Conservation (phyloP, 2,113 vertebrate species). For the Lipophrys pholis region DNA sequence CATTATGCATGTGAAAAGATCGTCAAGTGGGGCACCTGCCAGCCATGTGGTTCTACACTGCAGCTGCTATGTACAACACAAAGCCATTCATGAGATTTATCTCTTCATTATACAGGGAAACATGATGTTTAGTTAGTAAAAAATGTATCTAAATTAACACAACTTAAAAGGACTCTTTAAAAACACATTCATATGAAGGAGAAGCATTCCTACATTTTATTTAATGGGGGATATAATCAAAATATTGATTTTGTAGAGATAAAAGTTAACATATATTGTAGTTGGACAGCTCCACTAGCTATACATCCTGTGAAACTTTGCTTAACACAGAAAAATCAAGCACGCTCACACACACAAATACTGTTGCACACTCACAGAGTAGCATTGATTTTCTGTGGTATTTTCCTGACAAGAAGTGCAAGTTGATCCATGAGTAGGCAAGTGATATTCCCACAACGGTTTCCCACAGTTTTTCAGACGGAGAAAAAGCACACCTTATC, state of each 20-base stretch:
- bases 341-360: slow-evolving; percentile 9
- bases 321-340: slow-evolving; percentile 17
- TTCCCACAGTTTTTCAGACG: slow-evolving; percentile 38
- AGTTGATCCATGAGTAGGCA: slow-evolving; percentile 44
- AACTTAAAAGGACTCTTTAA: background rate
- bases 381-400: slow-evolving; percentile 65
- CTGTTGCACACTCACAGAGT: slow-evolving; percentile 34
- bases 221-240: too few relatives aligned
- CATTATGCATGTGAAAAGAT: slow-evolving; percentile 45
- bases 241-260: background rate
- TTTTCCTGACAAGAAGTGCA: slow-evolving; percentile 54
- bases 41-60: slow-evolving; percentile 17
- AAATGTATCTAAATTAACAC: too few relatives aligned
- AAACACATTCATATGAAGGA: background rate
- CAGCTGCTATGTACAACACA: slow-evolving; percentile 52
- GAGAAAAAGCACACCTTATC: slow-evolving; percentile 44
- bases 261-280: background rate
- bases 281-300: background rate
- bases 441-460: slow-evolving; percentile 55
- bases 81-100: slow-evolving; percentile 15
- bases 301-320: background rate
- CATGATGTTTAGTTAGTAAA: background rate
- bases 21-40: slow-evolving; percentile 59
- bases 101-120: slow-evolving; percentile 18
- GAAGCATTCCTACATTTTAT: too few relatives aligned